A percentile compares a stretch with the other conserved stretches of the same genome.
Evolutionary conservation across 2,797 vertebrate species (phyloP).

Genomic region (Melanotaenia pygmaea): DNA sequence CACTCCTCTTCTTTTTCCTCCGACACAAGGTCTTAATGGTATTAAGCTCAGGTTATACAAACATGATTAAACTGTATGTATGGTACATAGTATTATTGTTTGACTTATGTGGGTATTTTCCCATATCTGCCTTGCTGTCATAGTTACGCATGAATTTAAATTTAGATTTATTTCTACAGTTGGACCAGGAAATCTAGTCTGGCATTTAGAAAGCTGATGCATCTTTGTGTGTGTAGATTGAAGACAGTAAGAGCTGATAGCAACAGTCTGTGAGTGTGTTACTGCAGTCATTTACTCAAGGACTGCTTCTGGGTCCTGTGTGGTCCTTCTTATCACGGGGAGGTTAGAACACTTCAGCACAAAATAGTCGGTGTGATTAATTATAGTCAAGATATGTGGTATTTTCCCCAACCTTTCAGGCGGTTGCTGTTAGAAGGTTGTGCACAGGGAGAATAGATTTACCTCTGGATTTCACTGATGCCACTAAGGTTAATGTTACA

Average conservation of each 20-base stretch:
- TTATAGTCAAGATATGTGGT: conserved; percentile 22
- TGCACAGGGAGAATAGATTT: not conserved
- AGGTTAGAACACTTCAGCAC: conserved; percentile 19
- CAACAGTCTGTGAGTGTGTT: not conserved
- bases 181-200: not conserved
- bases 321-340: conserved; percentile 21
- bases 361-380: conserved; percentile 39
- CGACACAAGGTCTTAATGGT: conserved; percentile 5
- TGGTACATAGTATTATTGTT: not conserved
- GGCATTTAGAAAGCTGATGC: not conserved
- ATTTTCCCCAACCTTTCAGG: conserved; percentile 56
- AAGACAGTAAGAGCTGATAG: not conserved
- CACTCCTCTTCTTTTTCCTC: conserved; percentile 17
- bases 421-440: conserved; percentile 18
- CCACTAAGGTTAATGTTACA: too few species aligned
- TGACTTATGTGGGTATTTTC: not conserved
- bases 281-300: conserved; percentile 3
- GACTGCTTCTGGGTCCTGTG: not conserved
- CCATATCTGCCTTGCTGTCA: not conserved
- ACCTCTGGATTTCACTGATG: too few species aligned
- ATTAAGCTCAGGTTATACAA: not conserved
- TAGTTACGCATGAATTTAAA: not conserved
- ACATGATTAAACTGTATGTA: not conserved
- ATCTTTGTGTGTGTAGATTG: not conserved
- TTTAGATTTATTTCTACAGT: not conserved